Evolutionary conservation across 2,797 vertebrate genomes (phyloP), one percentile per base, ranked within the genome.

Genomic region (Octomys mimax): DNA sequence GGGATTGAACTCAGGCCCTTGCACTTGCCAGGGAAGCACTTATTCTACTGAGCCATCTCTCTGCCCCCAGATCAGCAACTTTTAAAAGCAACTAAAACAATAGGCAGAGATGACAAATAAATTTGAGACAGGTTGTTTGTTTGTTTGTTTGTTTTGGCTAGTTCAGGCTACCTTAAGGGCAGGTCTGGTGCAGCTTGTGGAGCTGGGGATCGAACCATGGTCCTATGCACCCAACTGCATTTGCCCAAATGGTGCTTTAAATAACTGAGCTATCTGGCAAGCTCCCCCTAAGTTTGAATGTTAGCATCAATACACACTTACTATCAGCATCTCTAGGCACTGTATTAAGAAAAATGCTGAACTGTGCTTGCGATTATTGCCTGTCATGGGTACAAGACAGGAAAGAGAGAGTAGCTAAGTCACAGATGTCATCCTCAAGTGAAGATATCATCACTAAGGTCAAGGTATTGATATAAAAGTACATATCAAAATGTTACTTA

Each of bases 1-100:
- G 42, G 42, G 42, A 42, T 42, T 42, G 42, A 42, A 42, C 42
- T 42, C 42, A 42, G 42, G 42, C 42, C 42, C 42, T 42, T 4
- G 42, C 5, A 6, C 42, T 42, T 42, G 42, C 42, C 42, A 42
- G 42, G 42, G 3, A 42, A 6, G 42, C 5, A 4, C 42, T 42
- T 42, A 42, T 42, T 42, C 42, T 42, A 42, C 42, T 42, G 42
- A 42, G 42, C 42, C 42, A 42, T 42, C 42, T 42, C 42, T 5
- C 42, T 6, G 42, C 4, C 42, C 42, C 42, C 42, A 42, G 11
- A 70, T 84, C 4, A 70, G 28, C 11, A 83, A 94, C 28, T 68
- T 87, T 71, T 93, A 86, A 94, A 87, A 84, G 12, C 13, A 82
- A 21, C 64, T n/a, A 49, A 94, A 89, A 82, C 13, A 49, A 91